Percentiles rank a stretch among this genome's conserved stretches.
Evolutionary conservation across 2,113 vertebrate species (phyloP).

Genomic region (Pseudorectes ferrugineus): DNA sequence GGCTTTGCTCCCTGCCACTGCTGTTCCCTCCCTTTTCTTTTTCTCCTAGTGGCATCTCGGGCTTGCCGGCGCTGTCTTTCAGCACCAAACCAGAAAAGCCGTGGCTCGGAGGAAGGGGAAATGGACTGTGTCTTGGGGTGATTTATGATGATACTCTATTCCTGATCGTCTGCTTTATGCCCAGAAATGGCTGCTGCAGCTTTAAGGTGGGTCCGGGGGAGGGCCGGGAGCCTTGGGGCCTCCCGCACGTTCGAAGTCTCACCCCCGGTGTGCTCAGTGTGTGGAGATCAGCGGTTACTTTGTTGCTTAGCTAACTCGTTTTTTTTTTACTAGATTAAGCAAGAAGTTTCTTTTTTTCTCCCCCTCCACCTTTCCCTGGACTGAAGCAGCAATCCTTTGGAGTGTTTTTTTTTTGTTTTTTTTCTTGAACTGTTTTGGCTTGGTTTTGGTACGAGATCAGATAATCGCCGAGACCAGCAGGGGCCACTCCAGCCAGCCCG

Average conservation of each 20-base stretch:
- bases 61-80: neutral
- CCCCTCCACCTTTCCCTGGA: neutral
- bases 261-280: fast-evolving
- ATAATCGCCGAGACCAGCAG: fast-evolving
- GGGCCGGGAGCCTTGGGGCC: fast-evolving
- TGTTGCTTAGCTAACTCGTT: neutral
- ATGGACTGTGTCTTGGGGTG: neutral
- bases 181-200: neutral
- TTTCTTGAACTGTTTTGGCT: neutral
- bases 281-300: fast-evolving
- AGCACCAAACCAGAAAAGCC: neutral
- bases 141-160: too few relatives aligned
- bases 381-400: neutral
- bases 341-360: neutral
- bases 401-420: neutral
- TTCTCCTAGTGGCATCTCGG: too few relatives aligned
- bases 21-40: neutral
- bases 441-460: neutral
- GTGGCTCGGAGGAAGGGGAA: fast-evolving
- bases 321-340: neutral
- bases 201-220: neutral
- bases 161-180: neutral
- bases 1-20: fast-evolving
- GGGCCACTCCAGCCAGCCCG: fast-evolving
- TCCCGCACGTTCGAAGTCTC: fast-evolving